phyloP scores from a whole-genome alignment of 2,797 vertebrate genomes.

The Mus minutoides region DNA sequence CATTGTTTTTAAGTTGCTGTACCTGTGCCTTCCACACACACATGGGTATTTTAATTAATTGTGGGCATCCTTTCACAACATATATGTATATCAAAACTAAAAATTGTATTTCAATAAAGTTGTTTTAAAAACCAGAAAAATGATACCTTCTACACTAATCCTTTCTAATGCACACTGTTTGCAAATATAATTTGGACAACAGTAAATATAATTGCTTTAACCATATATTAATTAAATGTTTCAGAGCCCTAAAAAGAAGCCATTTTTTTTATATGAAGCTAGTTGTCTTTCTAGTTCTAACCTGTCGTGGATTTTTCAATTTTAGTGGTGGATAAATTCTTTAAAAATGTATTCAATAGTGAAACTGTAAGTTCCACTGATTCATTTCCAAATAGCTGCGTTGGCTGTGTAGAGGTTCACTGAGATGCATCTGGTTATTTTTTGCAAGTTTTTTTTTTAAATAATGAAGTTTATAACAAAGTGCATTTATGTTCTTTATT shows the following conservation, averaged over 20 bases:
- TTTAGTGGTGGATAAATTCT: not conserved
- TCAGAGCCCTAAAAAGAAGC: not conserved
- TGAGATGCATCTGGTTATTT: not conserved
- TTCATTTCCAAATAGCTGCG: not conserved
- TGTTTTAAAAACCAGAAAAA: not conserved
- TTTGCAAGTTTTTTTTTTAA: not conserved
- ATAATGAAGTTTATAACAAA: not conserved
- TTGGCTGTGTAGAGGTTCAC: not conserved
- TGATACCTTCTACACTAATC: not conserved
- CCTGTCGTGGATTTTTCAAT: not conserved
- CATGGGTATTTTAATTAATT: not conserved
- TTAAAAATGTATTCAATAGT: not conserved
- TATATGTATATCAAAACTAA: not conserved
- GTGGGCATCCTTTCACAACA: not conserved
- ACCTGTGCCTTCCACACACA: not conserved
- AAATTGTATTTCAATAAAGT: not conserved
- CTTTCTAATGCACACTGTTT: not conserved
- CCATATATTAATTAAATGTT: not conserved
- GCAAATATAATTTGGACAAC: conserved; percentile 33
- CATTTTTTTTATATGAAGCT: not conserved
- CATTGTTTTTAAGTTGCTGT: not conserved
- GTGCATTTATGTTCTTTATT: not conserved
- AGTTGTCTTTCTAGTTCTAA: not conserved
- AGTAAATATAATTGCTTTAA: not conserved
- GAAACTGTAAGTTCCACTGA: not conserved